Evolutionary conservation across 2,888 invertebrate species (phyloP).

Genomic region (Chelonus formosanus): DNA sequence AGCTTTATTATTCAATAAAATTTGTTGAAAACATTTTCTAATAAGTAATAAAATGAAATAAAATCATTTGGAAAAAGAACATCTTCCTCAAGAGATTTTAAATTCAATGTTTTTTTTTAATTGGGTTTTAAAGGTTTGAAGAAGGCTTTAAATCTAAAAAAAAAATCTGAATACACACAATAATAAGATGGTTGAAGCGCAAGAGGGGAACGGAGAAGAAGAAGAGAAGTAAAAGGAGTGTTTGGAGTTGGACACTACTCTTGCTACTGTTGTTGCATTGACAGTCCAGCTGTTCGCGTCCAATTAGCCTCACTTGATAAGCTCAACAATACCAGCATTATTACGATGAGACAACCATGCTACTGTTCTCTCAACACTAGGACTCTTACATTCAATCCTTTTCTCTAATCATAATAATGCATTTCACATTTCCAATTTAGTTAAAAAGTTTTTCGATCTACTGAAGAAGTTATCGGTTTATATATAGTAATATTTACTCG

Average conservation of each 20-base stretch:
- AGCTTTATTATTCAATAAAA: no score
- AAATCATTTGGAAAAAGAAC: no score
- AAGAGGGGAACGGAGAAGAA: no score
- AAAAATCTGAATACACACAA: no score
- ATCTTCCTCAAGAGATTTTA: no score
- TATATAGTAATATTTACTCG: constrained; percentile 17
- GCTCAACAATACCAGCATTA: constrained; percentile 63
- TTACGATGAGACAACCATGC: constrained; percentile 55
- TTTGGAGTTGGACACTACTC: not conserved
- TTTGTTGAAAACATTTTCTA: no score
- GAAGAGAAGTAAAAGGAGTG: not conserved
- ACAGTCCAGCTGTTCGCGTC: constrained; percentile 62
- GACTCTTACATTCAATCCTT: not conserved
- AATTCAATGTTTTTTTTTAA: no score
- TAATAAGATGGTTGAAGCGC: no score
- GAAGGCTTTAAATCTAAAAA: no score
- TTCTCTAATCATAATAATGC: not conserved
- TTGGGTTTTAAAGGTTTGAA: no score
- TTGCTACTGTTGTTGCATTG: constrained; percentile 38
- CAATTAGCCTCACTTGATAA: constrained; percentile 65
- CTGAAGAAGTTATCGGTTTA: not conserved
- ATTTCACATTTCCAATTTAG: constrained; percentile 9
- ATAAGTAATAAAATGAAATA: no score
- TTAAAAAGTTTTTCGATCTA: constrained; percentile 4
- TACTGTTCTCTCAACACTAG: constrained; percentile 21